Evolutionary conservation across 1,140 invertebrate species (phyloP), one percentile per base, ranked within the genome.

Genomic region (Scaptomyza pallida): DNA sequence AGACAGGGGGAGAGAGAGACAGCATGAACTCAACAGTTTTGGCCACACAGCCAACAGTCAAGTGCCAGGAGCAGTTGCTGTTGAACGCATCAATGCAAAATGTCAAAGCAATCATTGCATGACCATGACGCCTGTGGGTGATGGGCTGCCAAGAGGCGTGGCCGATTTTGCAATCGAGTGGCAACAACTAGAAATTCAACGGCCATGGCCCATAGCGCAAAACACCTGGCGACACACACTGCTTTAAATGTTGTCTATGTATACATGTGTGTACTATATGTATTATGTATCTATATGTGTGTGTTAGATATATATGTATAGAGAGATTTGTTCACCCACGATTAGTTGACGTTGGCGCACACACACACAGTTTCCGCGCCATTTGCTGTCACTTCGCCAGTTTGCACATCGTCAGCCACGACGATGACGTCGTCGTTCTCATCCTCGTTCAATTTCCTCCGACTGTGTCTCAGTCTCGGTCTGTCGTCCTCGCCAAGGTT

Each of bases 341-440:
- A 86, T 86, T 86, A 86, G 81, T 86, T 85, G 80, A 86, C 81
- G 75, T 65, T 86, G 81, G 82, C 82, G 69, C 57, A 86, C 82
- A 30, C 21, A 30, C 21, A 21, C 26, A 78, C 78, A 70, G 71
- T 86, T 86, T 86, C 82, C 82, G 82, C 82, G 82, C 82, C 82
- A 86, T 86, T 86, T 86, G 82, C 82, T 88, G 82, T 86, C 82
- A 86, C 82, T 86, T 88, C 71, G 78, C 82, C 82, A 88, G 82
- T 86, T 86, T 86, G 82, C 82, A 86, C 82, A 86, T 86, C 82
- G 82, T 88, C 82, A 78, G 77, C 55, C 73, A 62, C 60, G 37
- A 54, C 21, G 57, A 37, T 54, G 45, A 57, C 64, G 72, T 35
- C 61, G 61, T 19, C 55, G 44, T 43, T 19, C 30, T 15, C 54